These are phyloP conservation scores for Byasa hedistus DNA, from an alignment of 2,888 invertebrate species.

Conservation along the genomic window DNA sequence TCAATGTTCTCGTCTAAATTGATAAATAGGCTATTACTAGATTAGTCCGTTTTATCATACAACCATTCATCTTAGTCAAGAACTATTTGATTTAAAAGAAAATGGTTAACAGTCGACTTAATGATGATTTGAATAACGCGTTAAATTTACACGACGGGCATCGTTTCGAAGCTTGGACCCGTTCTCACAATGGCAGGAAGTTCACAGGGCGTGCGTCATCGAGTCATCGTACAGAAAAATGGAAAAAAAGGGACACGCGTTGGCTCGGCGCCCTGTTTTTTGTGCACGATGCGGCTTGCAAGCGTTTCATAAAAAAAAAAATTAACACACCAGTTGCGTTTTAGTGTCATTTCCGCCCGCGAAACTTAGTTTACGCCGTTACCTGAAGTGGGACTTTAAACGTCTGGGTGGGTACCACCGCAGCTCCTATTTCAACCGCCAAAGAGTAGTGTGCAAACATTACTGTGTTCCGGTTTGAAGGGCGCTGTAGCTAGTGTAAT, in stretches of 20 bases:
- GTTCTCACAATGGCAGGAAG: constrained; percentile 77
- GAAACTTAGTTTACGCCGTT: not conserved
- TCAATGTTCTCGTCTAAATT: no score
- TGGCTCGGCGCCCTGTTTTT: constrained; percentile 48
- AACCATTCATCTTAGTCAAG: no score
- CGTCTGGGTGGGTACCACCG: no score
- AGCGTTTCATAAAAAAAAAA: constrained; percentile 44
- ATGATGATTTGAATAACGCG: constrained; percentile 11
- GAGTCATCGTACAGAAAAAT: constrained; percentile 45
- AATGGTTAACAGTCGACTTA: no score
- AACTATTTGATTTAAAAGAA: no score
- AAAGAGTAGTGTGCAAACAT: no score
- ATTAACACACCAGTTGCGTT: constrained; percentile 40
- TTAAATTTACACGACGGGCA: constrained; percentile 11
- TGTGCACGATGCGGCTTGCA: constrained; percentile 42
- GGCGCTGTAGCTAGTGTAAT: no score
- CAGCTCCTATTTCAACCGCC: no score
- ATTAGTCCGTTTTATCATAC: no score
- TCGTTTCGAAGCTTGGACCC: constrained; percentile 21
- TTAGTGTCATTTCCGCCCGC: constrained; percentile 15
- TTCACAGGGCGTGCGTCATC: constrained; percentile 75
- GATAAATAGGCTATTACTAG: no score
- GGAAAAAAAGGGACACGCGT: constrained; percentile 41
- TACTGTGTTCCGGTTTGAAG: no score
- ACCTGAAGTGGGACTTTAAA: not conserved